Evolutionary conservation across 2,888 invertebrate genomes (phyloP), one percentile per base, ranked within the genome.

Genomic region (Lithosia quadra): DNA sequence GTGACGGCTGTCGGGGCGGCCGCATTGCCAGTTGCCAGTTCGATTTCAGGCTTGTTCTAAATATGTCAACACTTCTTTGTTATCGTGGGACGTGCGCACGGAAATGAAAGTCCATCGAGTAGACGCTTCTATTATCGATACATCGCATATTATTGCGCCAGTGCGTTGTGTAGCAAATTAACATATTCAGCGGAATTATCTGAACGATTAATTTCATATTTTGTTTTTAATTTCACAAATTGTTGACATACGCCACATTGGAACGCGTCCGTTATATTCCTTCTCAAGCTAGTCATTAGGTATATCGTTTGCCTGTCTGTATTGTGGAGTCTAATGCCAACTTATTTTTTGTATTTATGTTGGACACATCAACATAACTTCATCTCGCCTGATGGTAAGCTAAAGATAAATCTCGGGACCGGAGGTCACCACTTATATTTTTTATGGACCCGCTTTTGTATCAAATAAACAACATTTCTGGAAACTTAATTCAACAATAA

Each of bases 21-120:
- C 79, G 28, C 28, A 28, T 28, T 28, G 73, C 78, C 84, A 77
- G 83, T 79, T 87, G 86, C 87, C 88, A 87, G 89, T 88, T 93
- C 93, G 93, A 91, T 94, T 95, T 94, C 94, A 94, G 94, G 94
- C 94, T 93, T 93, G 95, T 94, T 95, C 95, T 95, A 95, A 95
- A 95, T 94, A 94, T 93, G 94, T 94, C 95, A 93, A 87, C 92
- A 92, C 86, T 91, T 93, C 94, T 94, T 95, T 94, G 95, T 94
- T 92, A 93, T 92, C 93, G 88, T 79, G 86, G 86, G 91, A 91
- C 93, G 89, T 91, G 90, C 80, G 92, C 89, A 91, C 92, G 95
- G 94, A 95, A 95, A 94, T 94, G 94, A 93, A 94, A 92, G 91
- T 90, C 92, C 92, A 92, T 90, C 91, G 90, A 90, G 89, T 88